phyloP scores from a whole-genome alignment of 2,113 vertebrate genomes.

The Columbina picui region DNA sequence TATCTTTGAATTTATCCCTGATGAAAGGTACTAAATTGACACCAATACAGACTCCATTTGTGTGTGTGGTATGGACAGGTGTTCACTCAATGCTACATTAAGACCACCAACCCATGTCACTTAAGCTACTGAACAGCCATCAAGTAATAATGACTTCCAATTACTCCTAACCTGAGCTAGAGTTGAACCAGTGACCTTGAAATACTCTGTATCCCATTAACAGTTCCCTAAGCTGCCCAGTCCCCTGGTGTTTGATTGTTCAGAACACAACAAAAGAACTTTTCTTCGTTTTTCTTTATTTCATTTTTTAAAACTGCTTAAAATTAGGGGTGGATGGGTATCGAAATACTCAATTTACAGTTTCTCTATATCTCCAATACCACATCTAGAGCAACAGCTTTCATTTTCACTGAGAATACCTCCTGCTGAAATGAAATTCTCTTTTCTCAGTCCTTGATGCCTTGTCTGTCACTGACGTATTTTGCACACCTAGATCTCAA shows the following conservation, averaged over 20 bases:
- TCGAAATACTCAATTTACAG: conserved; percentile 58
- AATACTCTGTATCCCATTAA: conserved; percentile 31
- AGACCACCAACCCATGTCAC: conserved; percentile 14
- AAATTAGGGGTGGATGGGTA: background rate
- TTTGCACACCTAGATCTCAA: conserved; percentile 33
- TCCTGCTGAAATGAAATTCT: conserved; percentile 51
- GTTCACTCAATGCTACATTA: background rate
- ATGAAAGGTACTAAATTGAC: background rate
- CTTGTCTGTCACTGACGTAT: conserved; percentile 28
- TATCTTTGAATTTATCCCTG: background rate
- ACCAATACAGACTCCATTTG: background rate
- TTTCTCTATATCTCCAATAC: background rate
- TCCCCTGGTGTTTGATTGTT: conserved; percentile 16
- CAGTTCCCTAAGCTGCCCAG: conserved; percentile 7
- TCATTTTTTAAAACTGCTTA: conserved; percentile 1
- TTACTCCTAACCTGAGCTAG: background rate
- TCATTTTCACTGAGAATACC: conserved; percentile 44
- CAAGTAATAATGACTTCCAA: conserved; percentile 9
- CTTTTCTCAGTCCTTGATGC: conserved; percentile 18
- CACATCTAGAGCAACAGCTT: conserved; percentile 8
- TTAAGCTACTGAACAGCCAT: conserved; percentile 16
- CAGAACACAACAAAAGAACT: background rate
- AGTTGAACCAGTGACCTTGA: conserved; percentile 33
- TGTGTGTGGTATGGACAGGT: background rate
- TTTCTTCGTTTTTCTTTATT: conserved; percentile 13